These are phyloP conservation scores for Montipora capricornis DNA, from an alignment of 64 coral and sea anemone species.

Conservation along the genomic window DNA sequence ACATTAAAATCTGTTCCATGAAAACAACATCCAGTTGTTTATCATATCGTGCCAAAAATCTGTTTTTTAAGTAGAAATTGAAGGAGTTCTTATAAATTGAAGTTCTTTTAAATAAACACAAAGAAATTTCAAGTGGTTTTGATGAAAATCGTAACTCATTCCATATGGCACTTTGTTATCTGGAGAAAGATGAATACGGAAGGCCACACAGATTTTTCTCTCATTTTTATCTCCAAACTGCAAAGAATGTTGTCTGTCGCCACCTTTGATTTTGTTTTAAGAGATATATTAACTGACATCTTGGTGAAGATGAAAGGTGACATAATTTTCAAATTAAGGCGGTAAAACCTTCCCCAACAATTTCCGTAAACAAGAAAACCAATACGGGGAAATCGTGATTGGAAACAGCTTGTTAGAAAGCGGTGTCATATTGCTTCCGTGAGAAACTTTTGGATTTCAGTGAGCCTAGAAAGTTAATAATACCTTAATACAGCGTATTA, in stretches of 20 bases:
- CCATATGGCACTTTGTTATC: neutral
- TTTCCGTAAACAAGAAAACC: neutral
- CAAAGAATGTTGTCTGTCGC: neutral
- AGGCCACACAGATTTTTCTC: neutral
- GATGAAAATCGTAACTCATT: neutral
- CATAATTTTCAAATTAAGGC: neutral
- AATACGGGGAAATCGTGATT: neutral
- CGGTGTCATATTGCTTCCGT: neutral
- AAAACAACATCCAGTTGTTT: neutral
- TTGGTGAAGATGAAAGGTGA: neutral
- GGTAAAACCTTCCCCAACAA: no score
- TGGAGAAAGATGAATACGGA: neutral
- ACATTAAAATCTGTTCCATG: neutral
- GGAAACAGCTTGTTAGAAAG: neutral
- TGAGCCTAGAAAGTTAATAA: no score
- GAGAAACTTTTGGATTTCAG: no score
- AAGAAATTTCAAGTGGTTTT: neutral
- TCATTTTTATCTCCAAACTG: neutral
- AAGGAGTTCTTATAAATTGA: neutral
- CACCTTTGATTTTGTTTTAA: neutral
- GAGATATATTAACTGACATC: neutral
- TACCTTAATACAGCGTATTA: neutral
- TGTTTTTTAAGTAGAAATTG: neutral
- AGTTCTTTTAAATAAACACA: neutral
- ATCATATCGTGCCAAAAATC: neutral